Base-by-base conservation (phyloP, 2,113 vertebrate species). In the Perccottus glenii region DNA sequence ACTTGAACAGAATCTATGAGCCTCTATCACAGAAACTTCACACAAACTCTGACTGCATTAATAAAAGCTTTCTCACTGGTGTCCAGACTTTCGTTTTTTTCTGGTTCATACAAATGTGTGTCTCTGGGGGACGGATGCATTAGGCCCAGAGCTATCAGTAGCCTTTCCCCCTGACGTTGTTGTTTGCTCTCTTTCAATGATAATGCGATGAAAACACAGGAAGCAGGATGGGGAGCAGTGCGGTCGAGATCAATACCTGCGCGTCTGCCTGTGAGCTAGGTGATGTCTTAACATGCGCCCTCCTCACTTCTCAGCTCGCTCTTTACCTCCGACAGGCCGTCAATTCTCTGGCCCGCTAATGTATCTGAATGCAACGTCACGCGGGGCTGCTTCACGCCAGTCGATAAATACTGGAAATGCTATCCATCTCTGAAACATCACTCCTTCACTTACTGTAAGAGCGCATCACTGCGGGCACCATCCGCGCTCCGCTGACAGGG, bases 401-500 rank as follows among this genome's bases (percentile, higher is more conserved):
- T 93, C 92, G 79, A 92, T 93, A 92, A 88, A 76, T 80, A 75
- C 85, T 90, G 90, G 92, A 92, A 93, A 92, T 53, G 87, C 83
- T 88, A 92, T 88, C 91, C 91, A 85, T 92, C 90, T 85, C 80
- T 91, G 91, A 90, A 91, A 93, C 87, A 87, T 90, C 92, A 92
- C 86, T 88, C 91, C 90, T 85, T 87, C 86, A 85, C 87, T 93
- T 93, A 92, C 91, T 88, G 92, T 92, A 93, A 93, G 80, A 82
- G 80, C 32, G 80, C 78, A 86, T 88, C 86, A 86, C 52, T 57
- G 76, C 63, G 89, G 89, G 83, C 86, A 65, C 16, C 67, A 67
- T 69, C 72, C 67, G 75, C 56, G 38, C 82, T 46, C 51, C 81
- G 85, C 80, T 86, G 87, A 89, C 85, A 83, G 60, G 69, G 75